Percentiles rank a stretch among this genome's conserved stretches.
Conservation (phyloP, 2,113 vertebrate species). For the Otolemur garnettii region DNA sequence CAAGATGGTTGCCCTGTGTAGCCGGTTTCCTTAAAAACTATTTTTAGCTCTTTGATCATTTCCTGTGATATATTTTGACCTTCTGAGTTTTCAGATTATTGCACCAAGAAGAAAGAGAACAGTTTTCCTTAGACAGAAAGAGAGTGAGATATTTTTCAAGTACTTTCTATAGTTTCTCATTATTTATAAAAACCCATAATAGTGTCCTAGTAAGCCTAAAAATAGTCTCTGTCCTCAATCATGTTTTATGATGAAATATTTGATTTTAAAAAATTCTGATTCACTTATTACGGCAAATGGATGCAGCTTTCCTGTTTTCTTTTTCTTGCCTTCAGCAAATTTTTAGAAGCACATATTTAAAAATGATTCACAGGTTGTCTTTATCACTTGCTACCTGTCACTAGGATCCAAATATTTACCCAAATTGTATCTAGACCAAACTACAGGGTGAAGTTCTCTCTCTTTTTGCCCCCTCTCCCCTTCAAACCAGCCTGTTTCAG, state of each 20-base stretch:
- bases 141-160: conserved; percentile 66
- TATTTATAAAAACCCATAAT: conserved; percentile 65
- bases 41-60: conserved; percentile 71
- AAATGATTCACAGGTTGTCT: neutral
- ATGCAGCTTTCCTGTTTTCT: conserved; percentile 43
- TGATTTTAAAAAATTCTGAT: neutral
- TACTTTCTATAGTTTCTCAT: conserved; percentile 73
- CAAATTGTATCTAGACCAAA: neutral
- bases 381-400: neutral
- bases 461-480: neutral
- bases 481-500: neutral
- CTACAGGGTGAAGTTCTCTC: neutral
- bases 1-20: conserved; percentile 54
- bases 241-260: conserved; percentile 49
- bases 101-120: conserved; percentile 78
- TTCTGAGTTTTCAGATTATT: conserved; percentile 79
- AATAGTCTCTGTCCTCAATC: conserved; percentile 53
- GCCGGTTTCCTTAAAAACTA: conserved; percentile 72
- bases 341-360: conserved; percentile 55
- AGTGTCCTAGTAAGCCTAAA: conserved; percentile 65
- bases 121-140: conserved; percentile 70
- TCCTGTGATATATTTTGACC: conserved; percentile 61
- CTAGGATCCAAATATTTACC: conserved; percentile 17
- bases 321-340: conserved; percentile 63
- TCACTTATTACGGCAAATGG: conserved; percentile 24